Percentiles rank a stretch among this genome's conserved stretches.
phyloP scores from a whole-genome alignment of 2,113 vertebrate genomes.

The Nannobrachium achirus region DNA sequence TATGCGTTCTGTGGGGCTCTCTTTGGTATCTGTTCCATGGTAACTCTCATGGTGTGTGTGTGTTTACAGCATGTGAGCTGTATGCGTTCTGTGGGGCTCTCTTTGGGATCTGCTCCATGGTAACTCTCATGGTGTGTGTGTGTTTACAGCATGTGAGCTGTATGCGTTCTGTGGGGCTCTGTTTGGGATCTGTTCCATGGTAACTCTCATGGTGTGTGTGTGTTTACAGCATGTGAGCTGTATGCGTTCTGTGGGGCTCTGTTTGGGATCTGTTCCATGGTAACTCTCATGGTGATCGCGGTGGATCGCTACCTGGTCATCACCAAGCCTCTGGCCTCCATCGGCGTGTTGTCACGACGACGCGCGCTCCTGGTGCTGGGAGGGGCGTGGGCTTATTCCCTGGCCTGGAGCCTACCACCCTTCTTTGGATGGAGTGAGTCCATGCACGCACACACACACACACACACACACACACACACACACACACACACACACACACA shows the following conservation, averaged over 20 bases:
- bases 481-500: conserved; percentile 2
- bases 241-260: conserved; percentile 77
- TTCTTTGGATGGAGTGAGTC: conserved; percentile 79
- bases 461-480: conserved; percentile 6
- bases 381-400: conserved; percentile 65
- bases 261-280: conserved; percentile 79
- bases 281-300: conserved; percentile 74
- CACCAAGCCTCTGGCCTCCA: conserved; percentile 74
- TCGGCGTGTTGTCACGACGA: conserved; percentile 67
- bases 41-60: too few relatives aligned
- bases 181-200: too few relatives aligned
- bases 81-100: too few relatives aligned
- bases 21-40: too few relatives aligned
- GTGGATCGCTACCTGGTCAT: conserved; percentile 76
- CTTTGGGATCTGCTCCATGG: too few relatives aligned
- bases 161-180: too few relatives aligned
- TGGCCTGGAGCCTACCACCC: conserved; percentile 76
- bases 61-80: too few relatives aligned
- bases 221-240: conserved; percentile 73
- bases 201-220: too few relatives aligned
- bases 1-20: too few relatives aligned
- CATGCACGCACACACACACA: background rate
- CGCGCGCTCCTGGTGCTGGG: conserved; percentile 61
- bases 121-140: too few relatives aligned
- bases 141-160: too few relatives aligned